phyloP scores from a whole-genome alignment of 2,113 vertebrate species.

The Ornithorhynchus anatinus region DNA sequence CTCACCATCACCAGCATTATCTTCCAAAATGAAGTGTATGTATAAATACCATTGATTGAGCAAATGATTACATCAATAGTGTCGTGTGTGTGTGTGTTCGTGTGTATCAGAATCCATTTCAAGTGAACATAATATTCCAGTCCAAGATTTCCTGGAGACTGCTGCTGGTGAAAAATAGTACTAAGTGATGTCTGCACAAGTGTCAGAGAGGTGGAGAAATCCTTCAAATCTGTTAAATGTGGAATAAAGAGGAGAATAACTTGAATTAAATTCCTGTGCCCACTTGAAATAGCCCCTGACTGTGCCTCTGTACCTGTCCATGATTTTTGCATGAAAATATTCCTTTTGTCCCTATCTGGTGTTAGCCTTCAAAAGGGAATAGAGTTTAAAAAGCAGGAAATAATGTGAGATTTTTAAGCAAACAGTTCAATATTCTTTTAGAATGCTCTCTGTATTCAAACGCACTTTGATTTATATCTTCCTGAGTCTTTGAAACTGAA shows the following conservation, averaged over 20 bases:
- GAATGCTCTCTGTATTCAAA: conserved; percentile 85
- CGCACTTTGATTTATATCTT: conserved; percentile 83
- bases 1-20: no score
- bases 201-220: conserved; percentile 82
- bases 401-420: conserved; percentile 86
- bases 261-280: conserved; percentile 84
- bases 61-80: no score
- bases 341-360: conserved; percentile 83
- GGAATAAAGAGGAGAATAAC: conserved; percentile 82
- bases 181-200: conserved; percentile 75
- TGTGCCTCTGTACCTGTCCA: conserved; percentile 83
- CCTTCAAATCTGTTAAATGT: conserved; percentile 83
- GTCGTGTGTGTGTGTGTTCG: no score
- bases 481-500: conserved; percentile 78
- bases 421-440: conserved; percentile 87
- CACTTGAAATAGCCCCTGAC: conserved; percentile 83
- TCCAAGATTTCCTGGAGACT: conserved; percentile 71
- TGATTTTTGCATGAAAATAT: conserved; percentile 87
- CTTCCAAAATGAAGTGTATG: no score
- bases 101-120: conserved; percentile 66
- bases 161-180: conserved; percentile 71
- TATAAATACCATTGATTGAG: no score
- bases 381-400: conserved; percentile 83
- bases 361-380: conserved; percentile 83
- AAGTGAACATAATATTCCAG: conserved; percentile 68